Evolutionary conservation across 2,113 vertebrate genomes (phyloP).

Genomic region (Ranitomeya variabilis): DNA sequence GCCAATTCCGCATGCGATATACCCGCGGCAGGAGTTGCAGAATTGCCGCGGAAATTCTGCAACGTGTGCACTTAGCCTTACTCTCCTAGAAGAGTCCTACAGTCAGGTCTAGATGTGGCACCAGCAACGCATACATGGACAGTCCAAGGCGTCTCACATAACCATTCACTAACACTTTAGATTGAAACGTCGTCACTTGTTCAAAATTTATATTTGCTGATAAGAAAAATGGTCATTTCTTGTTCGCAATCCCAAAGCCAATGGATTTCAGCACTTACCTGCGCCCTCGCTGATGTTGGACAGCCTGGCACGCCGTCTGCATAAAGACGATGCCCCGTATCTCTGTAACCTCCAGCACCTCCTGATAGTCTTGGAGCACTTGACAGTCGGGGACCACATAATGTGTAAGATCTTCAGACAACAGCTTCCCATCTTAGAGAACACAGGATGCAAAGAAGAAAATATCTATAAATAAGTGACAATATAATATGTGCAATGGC

Average conservation of each 20-base stretch:
- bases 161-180: no score
- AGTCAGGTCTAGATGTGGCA: no score
- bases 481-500: neutral
- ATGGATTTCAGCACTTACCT: slow-evolving; percentile 72
- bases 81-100: no score
- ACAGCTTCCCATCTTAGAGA: slow-evolving; percentile 82
- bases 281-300: slow-evolving; percentile 88
- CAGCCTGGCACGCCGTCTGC: slow-evolving; percentile 89
- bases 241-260: neutral
- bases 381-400: slow-evolving; percentile 90
- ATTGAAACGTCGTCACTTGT: no score
- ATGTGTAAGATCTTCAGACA: slow-evolving; percentile 87
- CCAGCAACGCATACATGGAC: no score
- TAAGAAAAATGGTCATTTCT: no score
- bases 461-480: neutral
- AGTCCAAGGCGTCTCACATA: no score
- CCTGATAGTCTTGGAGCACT: slow-evolving; percentile 88
- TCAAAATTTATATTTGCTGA: neutral
- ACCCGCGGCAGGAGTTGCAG: no score
- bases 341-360: slow-evolving; percentile 89
- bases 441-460: neutral
- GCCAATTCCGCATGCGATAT: no score
- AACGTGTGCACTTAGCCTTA: no score
- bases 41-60: no score
- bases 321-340: slow-evolving; percentile 90